Evolutionary conservation across 2,888 invertebrate genomes (phyloP).

Genomic region (Acrobasis suavella): DNA sequence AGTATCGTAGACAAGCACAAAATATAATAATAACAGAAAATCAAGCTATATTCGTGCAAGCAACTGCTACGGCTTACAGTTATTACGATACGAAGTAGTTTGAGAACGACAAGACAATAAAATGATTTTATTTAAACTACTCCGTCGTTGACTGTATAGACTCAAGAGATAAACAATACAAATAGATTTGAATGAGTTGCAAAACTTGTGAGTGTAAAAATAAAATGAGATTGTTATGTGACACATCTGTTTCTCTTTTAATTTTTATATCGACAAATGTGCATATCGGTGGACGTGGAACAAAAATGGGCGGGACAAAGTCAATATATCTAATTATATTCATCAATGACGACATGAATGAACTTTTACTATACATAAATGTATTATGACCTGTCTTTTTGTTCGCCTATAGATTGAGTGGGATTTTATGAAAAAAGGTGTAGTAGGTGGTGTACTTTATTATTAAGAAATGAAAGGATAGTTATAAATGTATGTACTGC

Average conservation of each 20-base stretch:
- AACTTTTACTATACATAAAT: not conserved
- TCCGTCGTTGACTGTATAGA: no score
- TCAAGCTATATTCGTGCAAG: no score
- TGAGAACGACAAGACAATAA: no score
- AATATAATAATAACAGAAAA: not conserved
- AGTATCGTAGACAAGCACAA: conserved; percentile 15
- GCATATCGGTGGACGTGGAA: conserved; percentile 6
- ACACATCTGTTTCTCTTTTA: not conserved
- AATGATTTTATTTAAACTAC: no score
- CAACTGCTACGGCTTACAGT: no score
- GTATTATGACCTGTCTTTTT: not conserved
- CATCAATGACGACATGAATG: not conserved
- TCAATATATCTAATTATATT: not conserved
- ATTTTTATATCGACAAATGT: not conserved
- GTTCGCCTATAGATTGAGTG: not conserved
- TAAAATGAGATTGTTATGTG: not conserved
- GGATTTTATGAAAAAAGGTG: not conserved
- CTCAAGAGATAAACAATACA: no score
- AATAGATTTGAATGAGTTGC: no score
- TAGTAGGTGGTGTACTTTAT: no score
- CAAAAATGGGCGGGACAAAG: not conserved
- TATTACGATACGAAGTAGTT: no score
- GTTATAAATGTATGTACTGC: no score
- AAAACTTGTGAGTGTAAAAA: not conserved
- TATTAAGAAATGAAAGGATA: no score